Conservation (phyloP, 1,140 invertebrate genomes). For the Steinernema feltiae region DNA sequence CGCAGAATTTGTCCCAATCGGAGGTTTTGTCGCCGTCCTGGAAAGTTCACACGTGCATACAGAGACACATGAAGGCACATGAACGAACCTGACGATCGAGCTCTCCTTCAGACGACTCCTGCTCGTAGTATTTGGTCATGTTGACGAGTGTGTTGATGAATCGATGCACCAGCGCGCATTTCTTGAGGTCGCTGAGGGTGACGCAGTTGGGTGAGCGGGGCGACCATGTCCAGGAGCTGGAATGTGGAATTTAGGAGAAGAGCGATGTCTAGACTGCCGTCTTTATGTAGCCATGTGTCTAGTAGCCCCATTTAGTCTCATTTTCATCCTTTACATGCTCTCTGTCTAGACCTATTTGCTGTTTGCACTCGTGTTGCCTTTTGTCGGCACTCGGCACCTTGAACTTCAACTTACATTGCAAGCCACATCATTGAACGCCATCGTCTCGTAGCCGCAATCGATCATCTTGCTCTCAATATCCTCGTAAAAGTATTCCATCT, state of each 20-base stretch:
- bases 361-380: slow-evolving; percentile 2
- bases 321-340: no score
- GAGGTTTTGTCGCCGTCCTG: slow-evolving; percentile 68
- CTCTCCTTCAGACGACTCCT: slow-evolving; percentile 89
- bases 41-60: not conserved
- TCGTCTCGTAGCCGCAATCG: slow-evolving; percentile 82
- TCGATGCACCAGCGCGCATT: slow-evolving; percentile 87
- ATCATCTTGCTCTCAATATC: slow-evolving; percentile 96
- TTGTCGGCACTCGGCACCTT: no score
- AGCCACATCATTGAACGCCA: slow-evolving; percentile 93
- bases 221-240: slow-evolving; percentile 93
- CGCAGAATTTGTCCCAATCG: slow-evolving; percentile 96
- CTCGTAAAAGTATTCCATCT: slow-evolving; percentile 97
- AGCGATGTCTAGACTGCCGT: no score
- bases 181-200: slow-evolving; percentile 81
- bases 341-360: no score
- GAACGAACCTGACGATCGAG: slow-evolving; percentile 69
- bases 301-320: no score
- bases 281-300: no score
- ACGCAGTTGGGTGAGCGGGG: slow-evolving; percentile 69
- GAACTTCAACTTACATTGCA: slow-evolving; percentile 70
- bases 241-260: slow-evolving; percentile 37
- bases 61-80: no score
- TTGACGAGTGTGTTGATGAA: slow-evolving; percentile 99
- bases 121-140: slow-evolving; percentile 94